Base-by-base conservation (phyloP, 2,888 invertebrate species). In the Timema podura region DNA sequence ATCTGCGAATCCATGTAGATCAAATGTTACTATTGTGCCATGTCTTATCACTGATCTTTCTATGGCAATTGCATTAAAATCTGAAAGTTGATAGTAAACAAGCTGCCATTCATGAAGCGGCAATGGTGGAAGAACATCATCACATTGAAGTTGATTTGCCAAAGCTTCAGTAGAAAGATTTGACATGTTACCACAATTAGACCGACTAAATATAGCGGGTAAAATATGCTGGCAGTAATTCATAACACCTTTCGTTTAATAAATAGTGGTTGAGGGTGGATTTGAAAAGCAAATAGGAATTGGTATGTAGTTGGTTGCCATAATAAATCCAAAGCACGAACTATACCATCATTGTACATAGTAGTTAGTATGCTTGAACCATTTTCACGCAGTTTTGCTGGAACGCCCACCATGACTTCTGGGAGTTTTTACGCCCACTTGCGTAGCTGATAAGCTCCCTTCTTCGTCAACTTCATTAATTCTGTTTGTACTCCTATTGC, bases 61-160 rank as follows among this genome's bases (percentile, higher is more conserved):
- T n/a, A n/a, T n/a, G n/a, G n/a, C n/a, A n/a, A n/a, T n/a, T n/a
- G n/a, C n/a, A n/a, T n/a, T n/a, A n/a, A n/a, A n/a, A n/a, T n/a
- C n/a, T n/a, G n/a, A n/a, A n/a, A n/a, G n/a, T n/a, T n/a, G n/a
- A n/a, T n/a, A n/a, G n/a, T n/a, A n/a, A n/a, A n/a, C n/a, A n/a
- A n/a, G n/a, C n/a, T n/a, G n/a, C n/a, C n/a, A n/a, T n/a, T n/a
- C n/a, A n/a, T n/a, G n/a, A n/a, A n/a, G 47, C 8, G 69, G 49
- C 5, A 45, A n/a, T 7, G 45, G 7, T 9, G 75, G 75, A 0
- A 76, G 65, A 0, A 66, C 61, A 7, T 76, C 74, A 68, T 77
- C 77, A 77, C 77, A 78, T 7, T 57, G 70, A n/a, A 73, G 13
- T 76, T 73, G 3, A 70, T 15, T 45, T 71, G 69, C 76, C 76